A percentile compares a stretch with the other conserved stretches of the same genome.
These are phyloP conservation scores for Jordanella pulchra DNA, from an alignment of 2,797 vertebrate species.

Conservation along the genomic window DNA sequence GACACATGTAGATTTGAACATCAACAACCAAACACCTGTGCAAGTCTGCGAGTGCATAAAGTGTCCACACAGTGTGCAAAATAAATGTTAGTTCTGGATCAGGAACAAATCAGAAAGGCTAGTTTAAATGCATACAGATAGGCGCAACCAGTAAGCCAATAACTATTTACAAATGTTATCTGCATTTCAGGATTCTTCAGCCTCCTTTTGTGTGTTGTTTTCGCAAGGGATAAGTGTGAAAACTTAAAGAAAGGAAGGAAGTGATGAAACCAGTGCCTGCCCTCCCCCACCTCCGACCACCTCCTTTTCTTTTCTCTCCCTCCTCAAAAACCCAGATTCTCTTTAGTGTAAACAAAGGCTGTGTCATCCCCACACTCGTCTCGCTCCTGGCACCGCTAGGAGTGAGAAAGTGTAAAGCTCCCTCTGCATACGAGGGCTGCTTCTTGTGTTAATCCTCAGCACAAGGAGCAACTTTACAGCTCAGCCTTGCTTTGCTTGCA, in stretches of 20 bases:
- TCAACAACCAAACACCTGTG: slow-evolving; percentile 12
- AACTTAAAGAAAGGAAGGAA: slow-evolving; percentile 76
- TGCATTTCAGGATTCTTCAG: slow-evolving; percentile 44
- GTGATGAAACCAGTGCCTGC: slow-evolving; percentile 76
- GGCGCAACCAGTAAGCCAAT: neutral
- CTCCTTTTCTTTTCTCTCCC: slow-evolving; percentile 39
- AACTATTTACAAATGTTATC: slow-evolving; percentile 1
- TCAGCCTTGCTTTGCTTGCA: slow-evolving; percentile 19
- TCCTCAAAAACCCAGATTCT: slow-evolving; percentile 70
- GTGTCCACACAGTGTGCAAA: slow-evolving; percentile 50
- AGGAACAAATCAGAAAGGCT: slow-evolving; percentile 50
- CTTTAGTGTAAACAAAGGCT: slow-evolving; percentile 72
- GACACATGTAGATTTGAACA: slow-evolving; percentile 33
- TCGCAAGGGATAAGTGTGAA: slow-evolving; percentile 71
- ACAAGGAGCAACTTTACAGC: slow-evolving; percentile 30
- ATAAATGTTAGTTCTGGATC: slow-evolving; percentile 40
- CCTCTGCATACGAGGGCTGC: slow-evolving; percentile 47
- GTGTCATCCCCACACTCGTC: slow-evolving; percentile 69
- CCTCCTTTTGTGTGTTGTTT: slow-evolving; percentile 71
- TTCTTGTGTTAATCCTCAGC: slow-evolving; percentile 64
- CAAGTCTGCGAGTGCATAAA: neutral
- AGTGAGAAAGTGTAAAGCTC: slow-evolving; percentile 41
- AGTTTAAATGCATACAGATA: slow-evolving; percentile 41
- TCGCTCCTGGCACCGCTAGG: slow-evolving; percentile 55
- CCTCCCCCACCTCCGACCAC: slow-evolving; percentile 43